Evolutionary conservation across 2,888 invertebrate species (phyloP).

Genomic region (Ophion costatus): DNA sequence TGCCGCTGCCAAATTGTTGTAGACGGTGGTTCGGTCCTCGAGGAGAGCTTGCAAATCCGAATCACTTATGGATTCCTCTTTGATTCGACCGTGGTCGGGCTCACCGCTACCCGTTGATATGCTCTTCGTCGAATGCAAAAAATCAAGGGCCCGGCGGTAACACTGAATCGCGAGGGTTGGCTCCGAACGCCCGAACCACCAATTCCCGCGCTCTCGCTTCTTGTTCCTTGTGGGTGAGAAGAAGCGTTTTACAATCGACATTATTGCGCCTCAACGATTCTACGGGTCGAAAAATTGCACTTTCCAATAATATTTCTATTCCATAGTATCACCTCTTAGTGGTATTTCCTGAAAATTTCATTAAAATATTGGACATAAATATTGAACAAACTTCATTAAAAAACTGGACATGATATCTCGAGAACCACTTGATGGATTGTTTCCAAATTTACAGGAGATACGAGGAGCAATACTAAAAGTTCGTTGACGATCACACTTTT

Average conservation of each 20-base stretch:
- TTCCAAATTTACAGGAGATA: too few species aligned
- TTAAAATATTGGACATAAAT: too few species aligned
- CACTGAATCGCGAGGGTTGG: conserved; percentile 92
- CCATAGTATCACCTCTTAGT: too few species aligned
- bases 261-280: not conserved
- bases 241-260: not conserved
- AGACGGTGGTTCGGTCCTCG: conserved; percentile 92
- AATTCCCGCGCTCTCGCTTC: conserved; percentile 95
- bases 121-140: conserved; percentile 89
- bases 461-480: too few species aligned
- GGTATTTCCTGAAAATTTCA: too few species aligned
- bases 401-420: too few species aligned
- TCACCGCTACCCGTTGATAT: conserved; percentile 85
- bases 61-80: conserved; percentile 83
- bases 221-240: conserved; percentile 85
- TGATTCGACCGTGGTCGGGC: conserved; percentile 83
- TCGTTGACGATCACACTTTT: too few species aligned
- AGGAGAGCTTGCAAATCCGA: conserved; percentile 88
- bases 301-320: too few species aligned
- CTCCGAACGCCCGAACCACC: conserved; percentile 94
- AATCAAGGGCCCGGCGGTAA: conserved; percentile 93
- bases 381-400: too few species aligned
- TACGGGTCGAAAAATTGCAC: too few species aligned
- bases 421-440: too few species aligned
- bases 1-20: conserved; percentile 96